Conservation (phyloP, 2,113 vertebrate species). For the Melozone crissalis region DNA sequence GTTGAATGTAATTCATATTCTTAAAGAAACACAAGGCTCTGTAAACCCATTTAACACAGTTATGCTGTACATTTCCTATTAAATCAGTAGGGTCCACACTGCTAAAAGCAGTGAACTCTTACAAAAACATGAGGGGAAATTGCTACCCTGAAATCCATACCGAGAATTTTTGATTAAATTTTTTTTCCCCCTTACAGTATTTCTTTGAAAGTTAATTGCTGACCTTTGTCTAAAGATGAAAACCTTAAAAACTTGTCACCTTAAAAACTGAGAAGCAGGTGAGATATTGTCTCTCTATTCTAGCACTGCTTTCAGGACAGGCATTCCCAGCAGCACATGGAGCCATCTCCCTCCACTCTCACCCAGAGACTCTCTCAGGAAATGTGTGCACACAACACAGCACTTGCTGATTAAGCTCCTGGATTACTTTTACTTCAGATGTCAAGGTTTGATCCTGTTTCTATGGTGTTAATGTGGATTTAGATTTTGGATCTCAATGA, state of each 20-base stretch:
- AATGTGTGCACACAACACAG: not conserved
- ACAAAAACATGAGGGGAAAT: not conserved
- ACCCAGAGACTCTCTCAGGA: not conserved
- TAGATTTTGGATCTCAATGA: conserved; percentile 52
- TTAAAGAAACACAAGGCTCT: not conserved
- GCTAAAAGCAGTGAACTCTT: not conserved
- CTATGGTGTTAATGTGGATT: conserved; percentile 60
- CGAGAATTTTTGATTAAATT: not conserved
- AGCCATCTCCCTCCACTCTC: not conserved
- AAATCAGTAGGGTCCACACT: not conserved
- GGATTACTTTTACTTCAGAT: conserved; percentile 21
- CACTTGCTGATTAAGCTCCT: not conserved
- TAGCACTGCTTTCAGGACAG: not conserved
- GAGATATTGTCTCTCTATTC: not conserved
- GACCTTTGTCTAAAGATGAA: not conserved
- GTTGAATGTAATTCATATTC: not conserved
- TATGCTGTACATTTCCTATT: not conserved
- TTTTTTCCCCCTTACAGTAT: not conserved
- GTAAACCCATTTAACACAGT: not conserved
- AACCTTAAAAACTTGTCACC: not conserved
- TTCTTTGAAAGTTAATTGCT: not conserved
- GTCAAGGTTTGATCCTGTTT: conserved; percentile 47
- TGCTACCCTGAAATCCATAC: not conserved
- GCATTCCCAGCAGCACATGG: not conserved
- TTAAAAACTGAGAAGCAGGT: not conserved